Evolutionary conservation across 2,888 invertebrate genomes (phyloP).

Genomic region (Diogma glabrata): DNA sequence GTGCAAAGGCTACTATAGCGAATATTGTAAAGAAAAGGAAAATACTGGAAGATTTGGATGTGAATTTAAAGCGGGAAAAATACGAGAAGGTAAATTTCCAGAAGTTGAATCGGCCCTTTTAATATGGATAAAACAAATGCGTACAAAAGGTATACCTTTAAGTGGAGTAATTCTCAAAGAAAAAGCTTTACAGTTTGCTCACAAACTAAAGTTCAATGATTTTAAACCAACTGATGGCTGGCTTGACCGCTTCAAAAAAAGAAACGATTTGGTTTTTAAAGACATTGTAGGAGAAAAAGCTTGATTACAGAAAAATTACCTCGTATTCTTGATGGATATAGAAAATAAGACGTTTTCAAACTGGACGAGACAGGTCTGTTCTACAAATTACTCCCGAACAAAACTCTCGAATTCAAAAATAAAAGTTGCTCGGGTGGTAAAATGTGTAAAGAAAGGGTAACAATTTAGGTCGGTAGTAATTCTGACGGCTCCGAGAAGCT

Average conservation of each 20-base stretch:
- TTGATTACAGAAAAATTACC: constrained; percentile 14
- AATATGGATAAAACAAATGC: neutral
- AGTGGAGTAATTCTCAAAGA: neutral
- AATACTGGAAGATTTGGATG: too few species aligned
- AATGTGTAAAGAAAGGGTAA: neutral
- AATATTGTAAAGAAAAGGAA: too few species aligned
- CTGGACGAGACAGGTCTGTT: constrained; percentile 24
- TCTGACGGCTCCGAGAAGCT: neutral
- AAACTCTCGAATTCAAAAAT: constrained; percentile 14
- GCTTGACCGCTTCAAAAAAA: neutral
- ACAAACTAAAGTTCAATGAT: neutral
- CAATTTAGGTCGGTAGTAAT: neutral
- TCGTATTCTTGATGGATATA: constrained; percentile 19
- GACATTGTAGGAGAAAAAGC: neutral
- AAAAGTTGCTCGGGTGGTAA: neutral
- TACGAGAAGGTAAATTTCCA: neutral
- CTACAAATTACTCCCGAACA: constrained; percentile 22
- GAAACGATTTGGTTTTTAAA: constrained; percentile 4
- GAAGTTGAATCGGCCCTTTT: neutral
- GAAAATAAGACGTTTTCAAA: constrained; percentile 22
- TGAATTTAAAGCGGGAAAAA: too few species aligned
- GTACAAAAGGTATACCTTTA: neutral
- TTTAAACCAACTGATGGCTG: neutral
- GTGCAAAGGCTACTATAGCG: too few species aligned
- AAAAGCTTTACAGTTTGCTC: constrained; percentile 3